Conservation (phyloP, 2,797 vertebrate species). For the Triplophysa bombifrons region DNA sequence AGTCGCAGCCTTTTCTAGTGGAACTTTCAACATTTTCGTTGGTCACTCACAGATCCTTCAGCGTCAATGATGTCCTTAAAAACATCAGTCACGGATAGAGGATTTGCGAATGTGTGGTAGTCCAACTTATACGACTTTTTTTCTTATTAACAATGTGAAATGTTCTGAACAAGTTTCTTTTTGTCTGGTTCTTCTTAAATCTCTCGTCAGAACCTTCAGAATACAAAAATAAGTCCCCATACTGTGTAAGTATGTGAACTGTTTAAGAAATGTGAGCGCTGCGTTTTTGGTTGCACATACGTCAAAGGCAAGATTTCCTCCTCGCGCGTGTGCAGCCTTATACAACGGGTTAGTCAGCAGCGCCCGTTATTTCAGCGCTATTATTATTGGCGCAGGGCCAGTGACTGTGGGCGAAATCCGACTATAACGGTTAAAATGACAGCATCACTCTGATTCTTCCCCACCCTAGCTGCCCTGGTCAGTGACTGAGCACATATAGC, state of each 20-base stretch:
- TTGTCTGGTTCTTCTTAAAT: too few relatives aligned
- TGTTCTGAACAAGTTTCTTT: too few relatives aligned
- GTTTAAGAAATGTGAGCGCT: too few relatives aligned
- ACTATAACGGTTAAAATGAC: conserved; percentile 9
- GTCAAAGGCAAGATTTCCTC: conserved; percentile 32
- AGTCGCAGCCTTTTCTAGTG: not conserved
- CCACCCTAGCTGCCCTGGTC: too few relatives aligned
- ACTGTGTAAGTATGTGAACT: too few relatives aligned
- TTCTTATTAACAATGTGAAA: too few relatives aligned
- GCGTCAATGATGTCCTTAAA: conserved; percentile 14
- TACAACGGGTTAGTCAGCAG: conserved; percentile 27
- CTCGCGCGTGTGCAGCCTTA: not conserved
- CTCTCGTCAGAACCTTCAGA: too few relatives aligned
- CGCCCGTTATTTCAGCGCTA: not conserved
- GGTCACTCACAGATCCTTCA: conserved; percentile 16
- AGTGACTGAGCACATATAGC: conserved; percentile 32
- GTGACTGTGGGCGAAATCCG: conserved; percentile 17
- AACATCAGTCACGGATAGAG: not conserved
- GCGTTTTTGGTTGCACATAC: too few relatives aligned
- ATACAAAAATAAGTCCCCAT: too few relatives aligned
- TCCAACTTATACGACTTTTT: too few relatives aligned
- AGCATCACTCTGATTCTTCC: conserved; percentile 46
- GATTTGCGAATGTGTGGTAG: too few relatives aligned
- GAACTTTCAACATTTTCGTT: not conserved
- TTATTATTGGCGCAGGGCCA: conserved; percentile 24